Conservation (phyloP, 2,888 invertebrate genomes). For the Calliscelio sp. region DNA sequence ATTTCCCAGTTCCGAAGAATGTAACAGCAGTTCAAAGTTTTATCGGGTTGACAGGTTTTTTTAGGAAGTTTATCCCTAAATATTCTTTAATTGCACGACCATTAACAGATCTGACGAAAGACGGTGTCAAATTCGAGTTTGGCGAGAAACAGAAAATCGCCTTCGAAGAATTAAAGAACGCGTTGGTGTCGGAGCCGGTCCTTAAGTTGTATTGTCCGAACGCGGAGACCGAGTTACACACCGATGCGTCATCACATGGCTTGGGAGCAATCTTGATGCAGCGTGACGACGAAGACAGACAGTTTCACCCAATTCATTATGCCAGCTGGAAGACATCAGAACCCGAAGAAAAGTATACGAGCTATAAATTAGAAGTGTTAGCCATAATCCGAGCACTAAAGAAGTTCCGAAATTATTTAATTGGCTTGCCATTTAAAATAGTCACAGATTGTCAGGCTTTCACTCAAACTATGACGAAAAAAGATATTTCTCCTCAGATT, state of each 20-base stretch:
- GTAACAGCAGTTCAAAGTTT: slow-evolving; percentile 18
- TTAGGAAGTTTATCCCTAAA: slow-evolving; percentile 6
- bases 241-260: not conserved
- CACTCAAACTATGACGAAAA: not conserved
- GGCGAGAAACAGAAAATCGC: too few relatives aligned
- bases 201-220: too few relatives aligned
- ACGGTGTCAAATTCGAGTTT: too few relatives aligned
- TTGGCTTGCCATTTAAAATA: too few relatives aligned
- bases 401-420: too few relatives aligned
- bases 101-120: slow-evolving; percentile 26
- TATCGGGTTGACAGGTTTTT: slow-evolving; percentile 21
- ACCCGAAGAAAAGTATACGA: not conserved
- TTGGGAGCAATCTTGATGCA: too few relatives aligned
- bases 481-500: not conserved
- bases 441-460: not conserved
- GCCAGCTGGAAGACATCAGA: not conserved
- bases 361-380: too few relatives aligned
- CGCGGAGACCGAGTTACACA: not conserved
- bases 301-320: too few relatives aligned
- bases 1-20: slow-evolving; percentile 12
- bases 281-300: too few relatives aligned
- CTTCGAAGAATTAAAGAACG: too few relatives aligned
- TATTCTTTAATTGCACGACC: slow-evolving; percentile 31
- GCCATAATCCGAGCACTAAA: too few relatives aligned
- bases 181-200: too few relatives aligned